Base-by-base conservation (phyloP, 2,888 invertebrate genomes). In the Blastobasis lacticolella region DNA sequence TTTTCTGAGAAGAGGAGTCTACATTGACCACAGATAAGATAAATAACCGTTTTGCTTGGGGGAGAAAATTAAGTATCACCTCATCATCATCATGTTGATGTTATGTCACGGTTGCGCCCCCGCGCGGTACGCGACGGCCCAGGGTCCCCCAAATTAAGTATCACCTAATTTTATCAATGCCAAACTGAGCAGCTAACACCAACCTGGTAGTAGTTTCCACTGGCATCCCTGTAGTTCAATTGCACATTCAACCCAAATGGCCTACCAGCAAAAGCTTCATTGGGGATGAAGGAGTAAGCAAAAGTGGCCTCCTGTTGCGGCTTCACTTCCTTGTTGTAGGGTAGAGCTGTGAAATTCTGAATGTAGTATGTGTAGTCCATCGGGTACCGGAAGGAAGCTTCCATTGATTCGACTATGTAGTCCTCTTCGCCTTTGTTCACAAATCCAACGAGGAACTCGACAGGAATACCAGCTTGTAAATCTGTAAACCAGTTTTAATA, bases 291-390 rank as follows among this genome's bases (percentile, higher is more conserved):
- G 0, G 95, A 95, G 84, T 99, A 99, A 37, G 95, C 94, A 52
- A 99, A 92, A 0, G 99, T 97, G 2, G 97, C 97, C 83, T 99
- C 97, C 61, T 97, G 94, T 51, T 93, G 92, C 0, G 98, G 95
- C 65, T 95, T 94, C 0, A 99, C 96, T 63, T 94, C 91, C 63
- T 94, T 93, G 73, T 96, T 94, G 84, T 95, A 97, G 1, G 93
- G 92, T 67, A 97, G 90, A 0, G 96, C 94, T 0, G 98, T 97
- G 88, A 99, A 99, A 88, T 99, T 99, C 86, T 99, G 98, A 62
- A 99, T 97, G 87, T 95, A 96, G 86, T 97, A 99, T 63, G 94
- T 97, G 88, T 97, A 99, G 85, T 99, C 99, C 94, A 98, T 96
- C 6, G 99, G 98, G 76, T 99, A 99, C 64, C 98, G 94, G 92